A percentile compares a stretch with the other conserved stretches of the same genome.
Conservation (phyloP, 2,797 vertebrate genomes). For the Artibeus jamaicensis region DNA sequence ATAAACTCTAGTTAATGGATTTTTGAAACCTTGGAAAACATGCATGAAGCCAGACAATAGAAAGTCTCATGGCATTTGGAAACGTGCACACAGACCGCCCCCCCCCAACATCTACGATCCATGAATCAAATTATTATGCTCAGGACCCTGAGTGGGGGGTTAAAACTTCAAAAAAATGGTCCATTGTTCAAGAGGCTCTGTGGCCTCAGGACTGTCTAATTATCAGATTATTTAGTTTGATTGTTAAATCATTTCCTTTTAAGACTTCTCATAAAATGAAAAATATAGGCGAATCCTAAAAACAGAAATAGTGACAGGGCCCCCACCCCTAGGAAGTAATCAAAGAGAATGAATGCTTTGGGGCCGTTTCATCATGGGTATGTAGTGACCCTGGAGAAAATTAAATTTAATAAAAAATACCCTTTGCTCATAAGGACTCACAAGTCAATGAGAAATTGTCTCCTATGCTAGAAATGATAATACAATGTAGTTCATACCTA, state of each 20-base stretch:
- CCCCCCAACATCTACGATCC: neutral
- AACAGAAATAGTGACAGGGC: neutral
- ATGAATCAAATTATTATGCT: neutral
- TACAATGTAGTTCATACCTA: neutral
- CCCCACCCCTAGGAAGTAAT: neutral
- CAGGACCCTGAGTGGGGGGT: neutral
- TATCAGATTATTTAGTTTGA: conserved; percentile 29
- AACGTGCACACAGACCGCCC: neutral
- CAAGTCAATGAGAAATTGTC: conserved; percentile 35
- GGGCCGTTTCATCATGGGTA: neutral
- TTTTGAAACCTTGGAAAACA: conserved; percentile 24
- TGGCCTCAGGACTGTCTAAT: conserved; percentile 5
- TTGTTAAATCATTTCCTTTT: conserved; percentile 1
- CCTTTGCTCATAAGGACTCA: neutral
- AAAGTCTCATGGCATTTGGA: conserved; percentile 27
- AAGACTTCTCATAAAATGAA: neutral
- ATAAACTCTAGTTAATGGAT: conserved; percentile 47
- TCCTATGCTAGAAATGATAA: neutral
- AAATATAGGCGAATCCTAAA: conserved; percentile 19
- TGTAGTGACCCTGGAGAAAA: conserved; percentile 5
- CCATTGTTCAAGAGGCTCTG: neutral
- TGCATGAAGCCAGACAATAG: neutral
- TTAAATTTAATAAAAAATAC: conserved; percentile 18
- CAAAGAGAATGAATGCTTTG: neutral
- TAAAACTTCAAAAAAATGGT: neutral